Percentiles rank a stretch among this genome's conserved stretches.
Conservation (phyloP, 2,113 vertebrate genomes). For the Grantiella picta region DNA sequence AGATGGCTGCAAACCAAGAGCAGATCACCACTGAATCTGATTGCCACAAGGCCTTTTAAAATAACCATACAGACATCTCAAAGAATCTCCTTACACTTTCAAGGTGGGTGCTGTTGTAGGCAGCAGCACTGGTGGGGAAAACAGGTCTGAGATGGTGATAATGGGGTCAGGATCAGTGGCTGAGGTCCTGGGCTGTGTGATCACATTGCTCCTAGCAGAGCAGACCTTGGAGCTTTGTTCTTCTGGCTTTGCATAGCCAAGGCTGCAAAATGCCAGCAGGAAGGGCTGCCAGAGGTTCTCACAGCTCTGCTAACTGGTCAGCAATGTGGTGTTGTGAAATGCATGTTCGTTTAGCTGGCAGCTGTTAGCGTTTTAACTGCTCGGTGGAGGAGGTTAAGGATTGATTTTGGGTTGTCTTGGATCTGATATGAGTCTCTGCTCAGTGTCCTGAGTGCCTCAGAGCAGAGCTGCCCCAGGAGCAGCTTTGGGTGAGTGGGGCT, state of each 20-base stretch:
- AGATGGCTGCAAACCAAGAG: neutral
- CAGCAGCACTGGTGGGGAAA: neutral
- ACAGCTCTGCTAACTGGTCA: no score
- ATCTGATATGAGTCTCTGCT: neutral
- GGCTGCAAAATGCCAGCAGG: neutral
- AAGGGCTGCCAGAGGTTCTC: neutral
- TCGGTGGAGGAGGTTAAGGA: neutral
- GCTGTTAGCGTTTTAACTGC: no score
- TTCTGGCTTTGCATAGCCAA: neutral
- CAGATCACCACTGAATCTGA: neutral
- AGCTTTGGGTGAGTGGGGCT: neutral
- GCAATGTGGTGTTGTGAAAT: accelerated
- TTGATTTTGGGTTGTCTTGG: neutral
- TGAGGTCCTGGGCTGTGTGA: neutral
- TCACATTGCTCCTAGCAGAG: neutral
- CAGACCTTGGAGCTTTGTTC: neutral
- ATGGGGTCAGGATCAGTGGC: neutral
- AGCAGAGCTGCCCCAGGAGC: neutral
- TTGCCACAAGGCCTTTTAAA: neutral
- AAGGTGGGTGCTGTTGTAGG: neutral
- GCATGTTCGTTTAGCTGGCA: accelerated
- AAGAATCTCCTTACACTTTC: neutral
- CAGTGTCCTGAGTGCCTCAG: neutral
- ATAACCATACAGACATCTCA: neutral
- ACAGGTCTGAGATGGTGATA: neutral